A percentile compares a stretch with the other conserved stretches of the same genome.
Conservation (phyloP, 2,113 vertebrate genomes). For the Acanthochromis polyacanthus region DNA sequence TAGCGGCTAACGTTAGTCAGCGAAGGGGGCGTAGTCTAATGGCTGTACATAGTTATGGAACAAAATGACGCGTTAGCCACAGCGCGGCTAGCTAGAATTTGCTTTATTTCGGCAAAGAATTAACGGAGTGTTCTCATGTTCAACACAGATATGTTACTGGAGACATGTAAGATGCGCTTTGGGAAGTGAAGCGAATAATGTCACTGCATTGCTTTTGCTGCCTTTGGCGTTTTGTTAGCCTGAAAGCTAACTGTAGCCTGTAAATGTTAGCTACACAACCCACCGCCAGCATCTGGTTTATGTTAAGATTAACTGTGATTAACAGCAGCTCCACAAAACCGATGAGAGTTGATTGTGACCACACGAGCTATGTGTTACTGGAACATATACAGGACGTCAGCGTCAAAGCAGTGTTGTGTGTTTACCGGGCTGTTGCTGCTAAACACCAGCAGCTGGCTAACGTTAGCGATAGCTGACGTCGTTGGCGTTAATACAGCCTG, state of each 20-base stretch:
- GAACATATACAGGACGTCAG: accelerated
- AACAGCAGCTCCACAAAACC: not conserved
- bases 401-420: not conserved
- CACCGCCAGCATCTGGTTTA: slow-evolving; percentile 19
- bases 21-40: slow-evolving; percentile 81
- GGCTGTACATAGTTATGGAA: slow-evolving; percentile 62
- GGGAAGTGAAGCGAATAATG: slow-evolving; percentile 1
- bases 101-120: not conserved
- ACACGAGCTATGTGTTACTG: not conserved
- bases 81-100: not conserved
- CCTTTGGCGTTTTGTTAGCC: slow-evolving; percentile 55
- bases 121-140: accelerated
- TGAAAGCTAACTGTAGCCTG: slow-evolving; percentile 58
- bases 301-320: not conserved
- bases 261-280: slow-evolving; percentile 25
- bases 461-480: slow-evolving; percentile 50
- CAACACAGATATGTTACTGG: not conserved
- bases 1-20: slow-evolving; percentile 66
- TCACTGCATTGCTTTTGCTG: slow-evolving; percentile 39
- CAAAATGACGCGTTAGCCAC: slow-evolving; percentile 52
- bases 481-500: slow-evolving; percentile 25
- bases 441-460: slow-evolving; percentile 31
- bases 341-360: not conserved
- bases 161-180: not conserved
- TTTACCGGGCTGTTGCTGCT: not conserved